Evolutionary conservation across 1,140 invertebrate genomes (phyloP).

Genomic region (Polypedilum vanderplanki): DNA sequence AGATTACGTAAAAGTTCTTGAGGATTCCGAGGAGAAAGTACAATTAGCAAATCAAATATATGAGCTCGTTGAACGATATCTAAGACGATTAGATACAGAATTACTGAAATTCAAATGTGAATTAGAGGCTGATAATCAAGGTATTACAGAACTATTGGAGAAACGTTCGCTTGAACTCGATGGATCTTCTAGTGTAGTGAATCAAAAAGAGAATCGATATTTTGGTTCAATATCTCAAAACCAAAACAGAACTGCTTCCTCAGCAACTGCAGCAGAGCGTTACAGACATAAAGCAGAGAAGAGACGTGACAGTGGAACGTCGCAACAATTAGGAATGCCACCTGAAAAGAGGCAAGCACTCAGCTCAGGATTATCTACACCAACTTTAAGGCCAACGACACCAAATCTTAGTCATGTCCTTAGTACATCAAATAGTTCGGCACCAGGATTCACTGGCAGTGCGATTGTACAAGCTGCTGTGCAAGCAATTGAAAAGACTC

Average conservation of each 20-base stretch:
- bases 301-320: slow-evolving; percentile 48
- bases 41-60: slow-evolving; percentile 90
- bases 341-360: slow-evolving; percentile 45
- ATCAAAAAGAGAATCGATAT: slow-evolving; percentile 50
- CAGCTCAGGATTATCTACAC: slow-evolving; percentile 33
- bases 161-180: slow-evolving; percentile 81
- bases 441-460: slow-evolving; percentile 49
- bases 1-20: slow-evolving; percentile 87
- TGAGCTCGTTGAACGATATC: slow-evolving; percentile 88
- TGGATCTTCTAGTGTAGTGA: slow-evolving; percentile 38
- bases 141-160: slow-evolving; percentile 93
- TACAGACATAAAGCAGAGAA: slow-evolving; percentile 50
- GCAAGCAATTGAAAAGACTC: slow-evolving; percentile 92
- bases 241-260: slow-evolving; percentile 18
- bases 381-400: slow-evolving; percentile 31
- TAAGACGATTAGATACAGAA: slow-evolving; percentile 87
- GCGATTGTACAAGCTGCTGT: slow-evolving; percentile 91
- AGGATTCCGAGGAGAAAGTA: slow-evolving; percentile 85
- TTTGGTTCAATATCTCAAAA: slow-evolving; percentile 38
- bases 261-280: slow-evolving; percentile 32
- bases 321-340: slow-evolving; percentile 35
- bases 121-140: slow-evolving; percentile 94
- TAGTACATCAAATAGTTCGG: slow-evolving; percentile 29
- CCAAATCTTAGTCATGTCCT: slow-evolving; percentile 31
- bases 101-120: slow-evolving; percentile 97